Conservation (phyloP, 2,888 invertebrate species). For the Laothoe populi region DNA sequence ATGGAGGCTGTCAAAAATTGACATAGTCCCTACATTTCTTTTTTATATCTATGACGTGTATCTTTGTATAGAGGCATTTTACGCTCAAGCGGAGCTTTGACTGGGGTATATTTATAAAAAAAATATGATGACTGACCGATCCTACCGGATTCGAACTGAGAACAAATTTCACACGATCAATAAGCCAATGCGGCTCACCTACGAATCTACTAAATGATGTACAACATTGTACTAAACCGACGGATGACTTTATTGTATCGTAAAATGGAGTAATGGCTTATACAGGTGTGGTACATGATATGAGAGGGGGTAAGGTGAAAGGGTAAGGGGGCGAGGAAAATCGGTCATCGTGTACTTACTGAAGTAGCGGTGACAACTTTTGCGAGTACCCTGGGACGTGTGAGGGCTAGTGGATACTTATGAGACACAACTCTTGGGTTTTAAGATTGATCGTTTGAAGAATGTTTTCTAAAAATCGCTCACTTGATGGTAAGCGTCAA, state of each 20-base stretch:
- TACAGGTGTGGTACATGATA: slow-evolving; percentile 51
- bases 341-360: slow-evolving; percentile 6
- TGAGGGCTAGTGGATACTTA: not conserved
- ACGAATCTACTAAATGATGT: slow-evolving; percentile 66
- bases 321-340: not conserved
- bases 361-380: slow-evolving; percentile 7
- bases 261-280: slow-evolving; percentile 62
- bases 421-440: not conserved
- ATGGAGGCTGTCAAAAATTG: too few relatives aligned
- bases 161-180: too few relatives aligned
- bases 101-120: too few relatives aligned
- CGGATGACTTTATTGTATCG: slow-evolving; percentile 66
- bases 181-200: not conserved
- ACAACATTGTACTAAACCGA: slow-evolving; percentile 61
- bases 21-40: too few relatives aligned
- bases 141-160: too few relatives aligned
- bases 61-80: too few relatives aligned
- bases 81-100: too few relatives aligned
- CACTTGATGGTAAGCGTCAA: too few relatives aligned
- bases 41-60: too few relatives aligned
- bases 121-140: too few relatives aligned
- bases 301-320: not conserved
- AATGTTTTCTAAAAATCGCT: too few relatives aligned
- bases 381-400: not conserved
- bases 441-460: not conserved